These are phyloP conservation scores for Synanthedon myopaeformis DNA, from an alignment of 2,888 invertebrate species.

Conservation along the genomic window DNA sequence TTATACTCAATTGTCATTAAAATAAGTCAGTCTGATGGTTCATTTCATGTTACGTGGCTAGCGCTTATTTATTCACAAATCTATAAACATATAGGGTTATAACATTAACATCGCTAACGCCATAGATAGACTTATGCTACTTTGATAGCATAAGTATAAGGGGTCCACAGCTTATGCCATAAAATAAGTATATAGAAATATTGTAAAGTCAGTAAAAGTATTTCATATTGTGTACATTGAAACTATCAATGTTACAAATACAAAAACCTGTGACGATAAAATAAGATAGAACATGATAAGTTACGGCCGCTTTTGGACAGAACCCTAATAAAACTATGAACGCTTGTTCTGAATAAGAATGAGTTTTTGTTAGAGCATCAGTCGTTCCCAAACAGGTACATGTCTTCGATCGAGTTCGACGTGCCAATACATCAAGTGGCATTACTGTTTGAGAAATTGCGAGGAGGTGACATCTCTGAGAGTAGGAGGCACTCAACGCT, in stretches of 20 bases:
- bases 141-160: no score
- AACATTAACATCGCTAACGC: no score
- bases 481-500: conserved; percentile 8
- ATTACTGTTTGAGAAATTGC: conserved; percentile 31
- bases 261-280: background rate
- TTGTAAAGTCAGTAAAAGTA: no score
- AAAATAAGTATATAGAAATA: no score
- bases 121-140: no score
- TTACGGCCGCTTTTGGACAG: background rate
- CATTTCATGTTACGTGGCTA: no score
- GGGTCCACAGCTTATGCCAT: no score
- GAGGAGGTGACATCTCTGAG: conserved; percentile 12
- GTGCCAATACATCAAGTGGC: conserved; percentile 28
- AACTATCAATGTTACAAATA: background rate
- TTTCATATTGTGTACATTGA: no score
- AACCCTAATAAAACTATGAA: conserved; percentile 1
- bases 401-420: conserved; percentile 20
- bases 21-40: no score
- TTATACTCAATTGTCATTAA: no score
- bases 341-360: conserved; percentile 1
- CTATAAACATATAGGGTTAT: no score
- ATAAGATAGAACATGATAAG: background rate
- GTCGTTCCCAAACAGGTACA: conserved; percentile 4
- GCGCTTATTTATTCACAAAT: no score
- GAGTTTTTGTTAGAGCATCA: background rate